phyloP scores from a whole-genome alignment of 2,888 invertebrate species.

The Pristionchus entomophagus region DNA sequence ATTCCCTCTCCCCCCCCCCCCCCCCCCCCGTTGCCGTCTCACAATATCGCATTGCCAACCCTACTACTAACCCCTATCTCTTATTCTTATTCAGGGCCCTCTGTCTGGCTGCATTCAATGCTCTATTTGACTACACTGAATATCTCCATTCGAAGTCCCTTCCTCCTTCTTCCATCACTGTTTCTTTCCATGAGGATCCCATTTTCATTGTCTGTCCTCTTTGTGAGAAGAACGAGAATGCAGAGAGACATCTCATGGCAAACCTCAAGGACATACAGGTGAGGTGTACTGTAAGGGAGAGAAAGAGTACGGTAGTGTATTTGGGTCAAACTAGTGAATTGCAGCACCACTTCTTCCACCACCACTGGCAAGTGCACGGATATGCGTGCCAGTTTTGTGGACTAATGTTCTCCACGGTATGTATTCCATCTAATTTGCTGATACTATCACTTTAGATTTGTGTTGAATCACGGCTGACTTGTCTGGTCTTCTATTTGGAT shows the following conservation, averaged over 20 bases:
- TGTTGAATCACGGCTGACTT: not conserved
- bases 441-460: not conserved
- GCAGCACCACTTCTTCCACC: slow-evolving; percentile 10
- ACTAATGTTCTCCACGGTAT: slow-evolving; percentile 2
- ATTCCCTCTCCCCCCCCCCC: too few species aligned
- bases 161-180: slow-evolving; percentile 85
- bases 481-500: not conserved
- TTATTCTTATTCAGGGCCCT: slow-evolving; percentile 83
- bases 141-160: slow-evolving; percentile 85
- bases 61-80: too few species aligned
- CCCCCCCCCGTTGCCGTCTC: too few species aligned
- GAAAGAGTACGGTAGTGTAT: too few species aligned
- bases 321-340: not conserved
- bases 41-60: too few species aligned
- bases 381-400: slow-evolving; percentile 43
- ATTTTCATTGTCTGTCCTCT: too few species aligned
- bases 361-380: slow-evolving; percentile 41
- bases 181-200: slow-evolving; percentile 80
- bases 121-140: slow-evolving; percentile 89
- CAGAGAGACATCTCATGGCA: too few species aligned
- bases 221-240: too few species aligned
- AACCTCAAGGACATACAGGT: too few species aligned
- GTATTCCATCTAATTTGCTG: not conserved
- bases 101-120: slow-evolving; percentile 86
- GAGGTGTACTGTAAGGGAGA: too few species aligned